These are phyloP conservation scores for Lepus oiostolus DNA, from an alignment of 2,797 vertebrate species.

Conservation along the genomic window DNA sequence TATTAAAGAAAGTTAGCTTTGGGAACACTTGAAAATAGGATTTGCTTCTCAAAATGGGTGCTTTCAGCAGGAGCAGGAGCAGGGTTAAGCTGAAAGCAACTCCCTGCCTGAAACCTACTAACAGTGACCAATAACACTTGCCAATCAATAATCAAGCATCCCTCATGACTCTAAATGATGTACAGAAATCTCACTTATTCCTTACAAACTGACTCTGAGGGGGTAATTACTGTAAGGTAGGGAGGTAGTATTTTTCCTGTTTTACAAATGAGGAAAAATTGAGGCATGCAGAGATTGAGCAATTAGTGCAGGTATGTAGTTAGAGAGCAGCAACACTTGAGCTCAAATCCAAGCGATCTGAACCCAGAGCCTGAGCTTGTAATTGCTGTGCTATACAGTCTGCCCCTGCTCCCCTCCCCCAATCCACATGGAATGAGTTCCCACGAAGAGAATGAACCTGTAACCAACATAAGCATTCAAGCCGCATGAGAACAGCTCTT, in stretches of 20 bases:
- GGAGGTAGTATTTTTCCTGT: neutral
- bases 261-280: constrained; percentile 17
- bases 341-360: neutral
- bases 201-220: neutral
- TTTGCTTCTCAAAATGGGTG: neutral
- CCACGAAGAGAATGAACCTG: neutral
- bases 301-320: neutral
- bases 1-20: neutral
- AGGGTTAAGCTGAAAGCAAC: neutral
- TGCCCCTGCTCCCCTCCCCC: fast-evolving
- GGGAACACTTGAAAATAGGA: neutral
- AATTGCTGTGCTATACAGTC: neutral
- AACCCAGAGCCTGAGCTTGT: constrained; percentile 5
- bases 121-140: neutral
- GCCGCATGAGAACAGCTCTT: neutral
- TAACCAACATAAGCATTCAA: neutral
- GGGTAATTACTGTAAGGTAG: neutral
- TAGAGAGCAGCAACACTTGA: neutral
- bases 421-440: neutral
- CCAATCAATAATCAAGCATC: neutral
- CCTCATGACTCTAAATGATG: neutral
- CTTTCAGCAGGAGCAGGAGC: neutral
- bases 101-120: neutral
- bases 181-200: constrained; percentile 26
- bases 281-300: neutral